phyloP scores from a whole-genome alignment of 2,797 vertebrate genomes.

The Megaceryle alcyon region DNA sequence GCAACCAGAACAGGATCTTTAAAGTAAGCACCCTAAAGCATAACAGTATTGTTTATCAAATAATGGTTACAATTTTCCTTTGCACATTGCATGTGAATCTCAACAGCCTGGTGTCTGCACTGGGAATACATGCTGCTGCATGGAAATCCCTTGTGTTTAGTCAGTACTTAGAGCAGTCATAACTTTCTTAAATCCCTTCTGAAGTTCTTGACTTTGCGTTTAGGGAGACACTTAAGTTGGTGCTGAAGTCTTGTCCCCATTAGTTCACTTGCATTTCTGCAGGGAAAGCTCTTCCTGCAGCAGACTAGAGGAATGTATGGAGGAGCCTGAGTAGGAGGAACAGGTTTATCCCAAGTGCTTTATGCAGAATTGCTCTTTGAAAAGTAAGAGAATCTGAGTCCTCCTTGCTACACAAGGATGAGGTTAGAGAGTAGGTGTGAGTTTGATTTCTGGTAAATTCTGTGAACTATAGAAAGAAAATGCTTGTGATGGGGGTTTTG shows the following conservation, averaged over 20 bases:
- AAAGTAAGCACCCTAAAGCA: background rate
- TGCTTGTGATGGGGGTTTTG: background rate
- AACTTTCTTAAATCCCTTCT: background rate
- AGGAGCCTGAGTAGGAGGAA: background rate
- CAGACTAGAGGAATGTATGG: rapidly evolving
- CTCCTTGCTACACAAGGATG: background rate
- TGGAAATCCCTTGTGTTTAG: background rate
- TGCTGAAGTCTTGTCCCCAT: background rate
- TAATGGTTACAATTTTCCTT: background rate
- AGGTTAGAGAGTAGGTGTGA: background rate
- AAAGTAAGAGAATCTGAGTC: background rate
- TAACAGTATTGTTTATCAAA: background rate
- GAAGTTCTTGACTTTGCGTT: background rate
- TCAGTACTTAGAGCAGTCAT: background rate
- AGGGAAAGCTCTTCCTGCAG: background rate
- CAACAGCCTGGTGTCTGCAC: background rate
- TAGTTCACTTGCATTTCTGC: background rate
- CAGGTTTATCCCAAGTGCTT: background rate
- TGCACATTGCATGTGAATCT: background rate
- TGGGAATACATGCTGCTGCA: background rate
- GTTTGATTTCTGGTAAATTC: background rate
- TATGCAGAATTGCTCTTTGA: background rate
- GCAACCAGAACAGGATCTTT: background rate
- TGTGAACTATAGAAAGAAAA: background rate
- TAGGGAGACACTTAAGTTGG: background rate